Conservation (phyloP, 2,797 vertebrate genomes). For the Macroramphosus scolopax region DNA sequence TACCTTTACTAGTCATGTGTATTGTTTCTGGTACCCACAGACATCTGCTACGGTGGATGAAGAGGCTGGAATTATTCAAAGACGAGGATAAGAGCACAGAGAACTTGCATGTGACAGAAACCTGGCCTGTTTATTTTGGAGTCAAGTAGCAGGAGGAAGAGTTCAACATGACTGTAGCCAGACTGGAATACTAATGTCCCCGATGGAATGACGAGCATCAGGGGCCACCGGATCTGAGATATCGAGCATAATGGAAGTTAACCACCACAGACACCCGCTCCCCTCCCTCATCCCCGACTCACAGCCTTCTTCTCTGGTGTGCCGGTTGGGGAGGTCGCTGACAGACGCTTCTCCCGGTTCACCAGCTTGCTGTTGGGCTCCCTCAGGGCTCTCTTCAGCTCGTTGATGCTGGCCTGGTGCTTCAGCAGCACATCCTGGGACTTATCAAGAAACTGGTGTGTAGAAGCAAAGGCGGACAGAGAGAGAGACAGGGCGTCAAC, state of each 20-base stretch:
- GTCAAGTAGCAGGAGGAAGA: conserved; percentile 10
- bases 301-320: conserved; percentile 89
- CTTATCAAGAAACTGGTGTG: conserved; percentile 96
- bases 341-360: conserved; percentile 88
- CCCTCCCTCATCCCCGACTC: conserved; percentile 53
- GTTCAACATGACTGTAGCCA: neutral
- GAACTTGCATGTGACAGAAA: too few species aligned
- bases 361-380: conserved; percentile 96
- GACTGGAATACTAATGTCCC: conserved; percentile 25
- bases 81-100: too few species aligned
- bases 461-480: too few species aligned
- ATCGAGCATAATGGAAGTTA: conserved; percentile 16
- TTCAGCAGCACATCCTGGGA: conserved; percentile 94
- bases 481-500: conserved; percentile 1
- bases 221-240: conserved; percentile 14
- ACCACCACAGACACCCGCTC: neutral
- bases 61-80: conserved; percentile 19
- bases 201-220: too few species aligned
- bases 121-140: too few species aligned
- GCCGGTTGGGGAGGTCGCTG: conserved; percentile 83
- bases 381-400: conserved; percentile 93
- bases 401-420: conserved; percentile 99
- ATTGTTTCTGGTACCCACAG: conserved; percentile 3
- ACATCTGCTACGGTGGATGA: neutral
- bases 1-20: conserved; percentile 3